Base-by-base conservation (phyloP, 2,797 vertebrate genomes). In the Sparus aurata region DNA sequence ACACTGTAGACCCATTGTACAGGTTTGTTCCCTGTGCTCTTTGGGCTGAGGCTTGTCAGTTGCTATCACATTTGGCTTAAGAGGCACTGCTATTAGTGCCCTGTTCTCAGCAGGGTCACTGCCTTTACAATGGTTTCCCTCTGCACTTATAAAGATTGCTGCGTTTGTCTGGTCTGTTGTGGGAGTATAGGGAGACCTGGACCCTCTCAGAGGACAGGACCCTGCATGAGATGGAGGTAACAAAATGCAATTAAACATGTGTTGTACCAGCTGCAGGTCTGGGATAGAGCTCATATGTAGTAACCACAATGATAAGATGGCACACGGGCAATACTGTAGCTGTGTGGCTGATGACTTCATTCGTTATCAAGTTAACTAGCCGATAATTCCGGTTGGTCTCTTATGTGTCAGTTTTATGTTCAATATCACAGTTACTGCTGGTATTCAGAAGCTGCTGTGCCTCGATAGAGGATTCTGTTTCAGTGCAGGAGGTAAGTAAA, bases 111-210 rank as follows among this genome's bases (percentile, higher is more conserved):
- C 71, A 81, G 86, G 91, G 87, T 91, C 85, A 88, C 69, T 76
- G 85, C 79, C 85, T 90, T 80, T 84, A 90, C 90, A 92, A 77
- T 82, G 76, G 84, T 69, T 85, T 85, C 73, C 69, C 72, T 86
- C 84, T 84, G 89, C 87, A 91, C 88, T 92, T 91, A 91, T 64
- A 88, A 86, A 89, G 93, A 93, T 91, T 93, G 87, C 81, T 66
- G 57, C 64, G 63, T 91, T 89, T 84, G 83, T 85, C 73, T 77
- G 76, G 52, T 81, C 79, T 83, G 68, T 79, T 80, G 82, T 86
- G 16, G 69, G 67, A 83, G 76, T 66, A 79, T 34, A 67, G 54
- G 43, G 25, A 85, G 83, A 84, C 79, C 85, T 69, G 75, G 73
- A 75, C 67, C 73, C 68, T 88, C 84, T 90, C 74, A 87, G 61